Conservation (phyloP, 1,140 invertebrate species). For the Oryctes rhinoceros region DNA sequence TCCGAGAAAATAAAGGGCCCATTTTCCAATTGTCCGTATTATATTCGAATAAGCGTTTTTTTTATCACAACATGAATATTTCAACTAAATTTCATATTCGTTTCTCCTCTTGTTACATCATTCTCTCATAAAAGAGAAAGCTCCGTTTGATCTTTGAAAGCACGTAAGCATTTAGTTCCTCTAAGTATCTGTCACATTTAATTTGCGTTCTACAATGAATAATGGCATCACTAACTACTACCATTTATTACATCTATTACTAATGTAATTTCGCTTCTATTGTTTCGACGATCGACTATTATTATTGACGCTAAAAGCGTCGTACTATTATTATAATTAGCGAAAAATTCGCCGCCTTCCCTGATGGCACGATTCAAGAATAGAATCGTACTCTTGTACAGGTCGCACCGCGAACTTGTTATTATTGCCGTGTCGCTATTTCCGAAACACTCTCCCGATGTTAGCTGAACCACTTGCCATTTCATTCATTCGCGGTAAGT, state of each 20-base stretch:
- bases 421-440: background rate
- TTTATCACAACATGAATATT: too few species aligned
- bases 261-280: background rate
- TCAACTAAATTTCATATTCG: too few species aligned
- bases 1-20: too few species aligned
- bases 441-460: background rate
- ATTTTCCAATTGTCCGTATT: too few species aligned
- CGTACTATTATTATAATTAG: background rate
- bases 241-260: too few species aligned
- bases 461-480: background rate
- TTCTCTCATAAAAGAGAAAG: background rate
- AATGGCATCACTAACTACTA: background rate
- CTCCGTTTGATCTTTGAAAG: background rate
- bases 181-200: background rate
- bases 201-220: background rate
- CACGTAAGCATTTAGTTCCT: background rate
- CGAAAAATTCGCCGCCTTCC: background rate
- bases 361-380: background rate
- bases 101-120: background rate
- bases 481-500: constrained; percentile 26
- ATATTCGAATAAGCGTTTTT: too few species aligned
- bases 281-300: background rate
- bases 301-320: background rate
- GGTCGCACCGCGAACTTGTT: background rate
- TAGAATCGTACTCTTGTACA: constrained; percentile 1